Conservation (phyloP, 2,113 vertebrate species). For the Euleptes europaea region DNA sequence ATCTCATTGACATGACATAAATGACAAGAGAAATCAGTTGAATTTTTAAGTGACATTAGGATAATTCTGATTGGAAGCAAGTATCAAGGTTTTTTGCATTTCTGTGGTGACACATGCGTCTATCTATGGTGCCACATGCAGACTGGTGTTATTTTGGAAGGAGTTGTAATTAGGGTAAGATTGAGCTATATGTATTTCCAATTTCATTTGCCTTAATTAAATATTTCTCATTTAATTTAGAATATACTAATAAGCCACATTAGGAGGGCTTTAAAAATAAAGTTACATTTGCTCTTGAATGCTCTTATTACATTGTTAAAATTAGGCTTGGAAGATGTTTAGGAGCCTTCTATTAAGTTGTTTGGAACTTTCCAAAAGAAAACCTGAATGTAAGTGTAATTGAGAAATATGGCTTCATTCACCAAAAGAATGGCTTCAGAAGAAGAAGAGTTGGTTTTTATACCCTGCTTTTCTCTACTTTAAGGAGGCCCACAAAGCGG, state of each 20-base stretch:
- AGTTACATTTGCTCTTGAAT: neutral
- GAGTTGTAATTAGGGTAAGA: neutral
- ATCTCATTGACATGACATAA: constrained; percentile 38
- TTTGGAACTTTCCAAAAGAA: neutral
- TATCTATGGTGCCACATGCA: rapidly evolving
- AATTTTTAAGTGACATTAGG: constrained; percentile 14
- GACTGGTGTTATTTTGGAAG: neutral
- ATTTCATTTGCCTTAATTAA: neutral
- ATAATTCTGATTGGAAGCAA: neutral
- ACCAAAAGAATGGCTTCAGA: neutral
- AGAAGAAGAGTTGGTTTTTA: too few species aligned
- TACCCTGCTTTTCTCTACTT: too few species aligned
- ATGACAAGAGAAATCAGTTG: constrained; percentile 33
- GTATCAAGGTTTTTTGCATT: neutral
- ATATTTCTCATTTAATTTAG: neutral
- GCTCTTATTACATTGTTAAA: neutral
- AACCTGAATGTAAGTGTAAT: neutral
- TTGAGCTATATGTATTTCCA: neutral
- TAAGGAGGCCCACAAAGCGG: too few species aligned
- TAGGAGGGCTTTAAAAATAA: neutral
- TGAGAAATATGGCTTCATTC: neutral
- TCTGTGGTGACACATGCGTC: neutral
- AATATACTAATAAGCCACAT: neutral
- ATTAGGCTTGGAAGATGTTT: neutral
- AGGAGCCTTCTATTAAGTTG: neutral